A percentile compares a stretch with the other conserved stretches of the same genome.
Evolutionary conservation across 2,113 vertebrate species (phyloP).

Genomic region (Cricetomys ansorgei): DNA sequence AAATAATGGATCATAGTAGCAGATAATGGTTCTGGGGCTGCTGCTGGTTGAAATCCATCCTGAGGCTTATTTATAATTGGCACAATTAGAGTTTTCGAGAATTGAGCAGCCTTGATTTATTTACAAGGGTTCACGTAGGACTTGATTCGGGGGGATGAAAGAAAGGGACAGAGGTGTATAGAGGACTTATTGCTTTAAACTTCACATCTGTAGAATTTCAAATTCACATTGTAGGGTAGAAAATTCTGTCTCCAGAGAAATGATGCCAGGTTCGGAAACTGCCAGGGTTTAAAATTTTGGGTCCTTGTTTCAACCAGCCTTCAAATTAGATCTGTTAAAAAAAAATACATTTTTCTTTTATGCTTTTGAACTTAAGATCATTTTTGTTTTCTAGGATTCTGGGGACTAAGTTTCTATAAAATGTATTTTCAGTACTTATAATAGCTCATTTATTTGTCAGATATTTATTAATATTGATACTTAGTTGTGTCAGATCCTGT

Average conservation of each 20-base stretch:
- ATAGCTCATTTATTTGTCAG: not conserved
- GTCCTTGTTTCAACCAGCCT: not conserved
- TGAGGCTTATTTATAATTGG: conserved; percentile 86
- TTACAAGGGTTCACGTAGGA: conserved; percentile 69
- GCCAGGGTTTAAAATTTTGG: conserved; percentile 17
- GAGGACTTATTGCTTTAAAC: conserved; percentile 32
- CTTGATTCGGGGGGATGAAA: conserved; percentile 56
- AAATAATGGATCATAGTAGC: conserved; percentile 85
- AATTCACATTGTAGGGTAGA: not conserved
- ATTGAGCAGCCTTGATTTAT: conserved; percentile 75
- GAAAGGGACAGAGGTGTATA: not conserved
- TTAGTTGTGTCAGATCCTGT: not conserved
- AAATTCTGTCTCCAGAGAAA: not conserved
- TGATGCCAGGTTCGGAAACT: not conserved
- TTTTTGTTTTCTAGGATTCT: not conserved
- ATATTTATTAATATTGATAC: conserved; percentile 10
- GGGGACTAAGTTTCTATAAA: conserved; percentile 14
- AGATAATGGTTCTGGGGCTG: conserved; percentile 86
- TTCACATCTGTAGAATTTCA: conserved; percentile 39
- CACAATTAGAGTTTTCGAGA: conserved; percentile 79
- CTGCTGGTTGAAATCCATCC: conserved; percentile 80
- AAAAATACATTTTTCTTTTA: no score
- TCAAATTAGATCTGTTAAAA: conserved; percentile 44
- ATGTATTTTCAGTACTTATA: conserved; percentile 28
- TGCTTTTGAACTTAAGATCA: not conserved